phyloP scores from a whole-genome alignment of 2,888 invertebrate species.

The Syritta pipiens region DNA sequence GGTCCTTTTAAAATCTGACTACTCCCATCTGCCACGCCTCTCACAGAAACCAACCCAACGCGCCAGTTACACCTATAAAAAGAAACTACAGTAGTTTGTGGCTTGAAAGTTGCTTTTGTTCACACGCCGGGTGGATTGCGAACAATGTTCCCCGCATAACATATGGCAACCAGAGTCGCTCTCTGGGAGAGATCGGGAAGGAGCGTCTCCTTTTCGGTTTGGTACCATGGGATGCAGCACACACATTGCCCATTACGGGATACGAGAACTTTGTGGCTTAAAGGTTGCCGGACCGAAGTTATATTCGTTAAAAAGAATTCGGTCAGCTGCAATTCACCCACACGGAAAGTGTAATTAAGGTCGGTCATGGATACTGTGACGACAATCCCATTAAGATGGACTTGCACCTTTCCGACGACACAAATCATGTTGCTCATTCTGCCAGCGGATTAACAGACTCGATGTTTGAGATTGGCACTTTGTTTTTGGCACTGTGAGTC shows the following conservation, averaged over 20 bases:
- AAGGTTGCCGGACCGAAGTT: neutral
- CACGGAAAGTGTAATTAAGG: no score
- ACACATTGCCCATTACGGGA: neutral
- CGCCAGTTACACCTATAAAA: slow-evolving; percentile 26
- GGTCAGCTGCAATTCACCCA: no score
- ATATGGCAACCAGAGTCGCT: no score
- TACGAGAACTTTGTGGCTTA: neutral
- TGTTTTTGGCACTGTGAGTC: no score
- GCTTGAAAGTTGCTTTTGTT: slow-evolving; percentile 31
- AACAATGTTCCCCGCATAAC: slow-evolving; percentile 4
- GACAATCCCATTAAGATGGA: no score
- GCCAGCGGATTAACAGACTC: no score
- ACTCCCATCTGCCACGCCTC: slow-evolving; percentile 33
- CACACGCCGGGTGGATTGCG: neutral
- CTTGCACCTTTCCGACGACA: no score
- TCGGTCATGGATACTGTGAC: no score
- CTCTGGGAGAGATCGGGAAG: no score
- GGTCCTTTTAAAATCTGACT: slow-evolving; percentile 39
- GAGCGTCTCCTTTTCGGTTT: neutral
- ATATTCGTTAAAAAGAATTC: no score
- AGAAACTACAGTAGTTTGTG: slow-evolving; percentile 27
- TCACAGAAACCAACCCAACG: neutral
- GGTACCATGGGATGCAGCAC: neutral
- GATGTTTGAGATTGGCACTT: no score
- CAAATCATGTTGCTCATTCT: no score